Base-by-base conservation (phyloP, 2,888 invertebrate genomes). In the Leucophora obtusa region DNA sequence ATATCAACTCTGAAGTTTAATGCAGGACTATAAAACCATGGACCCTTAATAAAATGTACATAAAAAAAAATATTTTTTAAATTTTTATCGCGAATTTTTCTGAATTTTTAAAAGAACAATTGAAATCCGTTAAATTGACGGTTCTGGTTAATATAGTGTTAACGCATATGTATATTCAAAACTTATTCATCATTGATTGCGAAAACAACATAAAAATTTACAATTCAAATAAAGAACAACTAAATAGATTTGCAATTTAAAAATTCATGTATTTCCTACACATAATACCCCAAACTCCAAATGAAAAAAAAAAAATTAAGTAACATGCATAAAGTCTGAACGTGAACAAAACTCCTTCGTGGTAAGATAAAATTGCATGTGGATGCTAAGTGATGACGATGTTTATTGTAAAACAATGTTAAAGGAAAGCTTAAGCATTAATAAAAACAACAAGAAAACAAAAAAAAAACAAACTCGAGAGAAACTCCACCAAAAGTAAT, bases 191-290 rank as follows among this genome's bases (percentile, higher is more conserved):
- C 28, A 28, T 28, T 28, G 28, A 28, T 28, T 28, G 3, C 28
- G 28, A 28, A 38, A 38, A 38, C 53, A 59, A 60, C 35, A 62
- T 63, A 53, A 28, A 65, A 62, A 75, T 75, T 72, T 71, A 60
- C 75, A 80, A 80, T 80, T 80, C 68, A 75, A 72, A 80, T 80
- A 71, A 28, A 28, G 15, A 58, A 58, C 56, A 80, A 68, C 74
- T 71, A 53, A 75, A 79, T 75, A 66, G 60, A 75, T 79, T 79
- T 71, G 51, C 51, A 58, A 71, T 68, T 75, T 68, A 68, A 75
- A 72, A 69, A 62, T 66, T 75, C 71, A 79, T 75, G 75, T 54
- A 60, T 65, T 79, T 75, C 56, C 66, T 68, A 60, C 54, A 74
- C 35, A 18, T 10, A 63, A 58, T 53, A 14, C 47, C 28, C 8